Conservation (phyloP, 64 coral and sea anemone genomes). For the Actinia equina region DNA sequence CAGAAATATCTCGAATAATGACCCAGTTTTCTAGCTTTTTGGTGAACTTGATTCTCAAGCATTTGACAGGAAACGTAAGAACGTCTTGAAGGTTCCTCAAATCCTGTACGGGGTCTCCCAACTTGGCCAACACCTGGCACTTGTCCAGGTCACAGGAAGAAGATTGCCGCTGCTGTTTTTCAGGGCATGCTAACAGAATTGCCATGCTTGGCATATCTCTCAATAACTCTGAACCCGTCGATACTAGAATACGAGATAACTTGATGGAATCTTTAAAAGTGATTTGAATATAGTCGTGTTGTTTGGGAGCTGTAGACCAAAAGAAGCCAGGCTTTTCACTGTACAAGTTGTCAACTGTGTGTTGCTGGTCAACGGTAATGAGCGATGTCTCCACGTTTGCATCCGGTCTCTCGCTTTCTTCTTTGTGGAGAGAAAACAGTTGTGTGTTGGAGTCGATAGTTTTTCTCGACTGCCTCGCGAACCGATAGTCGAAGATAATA, state of each 20-base stretch:
- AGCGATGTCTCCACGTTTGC: background rate
- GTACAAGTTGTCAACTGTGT: slow-evolving; percentile 36
- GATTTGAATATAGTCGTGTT: slow-evolving; percentile 13
- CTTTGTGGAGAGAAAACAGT: background rate
- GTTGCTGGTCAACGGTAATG: background rate
- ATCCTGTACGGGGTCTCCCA: slow-evolving; percentile 42
- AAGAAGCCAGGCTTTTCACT: slow-evolving; percentile 7
- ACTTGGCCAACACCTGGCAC: background rate
- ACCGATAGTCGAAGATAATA: background rate
- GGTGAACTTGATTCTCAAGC: slow-evolving; percentile 29
- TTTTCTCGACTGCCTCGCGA: background rate
- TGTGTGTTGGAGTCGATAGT: background rate
- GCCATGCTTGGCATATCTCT: background rate
- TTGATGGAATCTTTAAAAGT: slow-evolving; percentile 6
- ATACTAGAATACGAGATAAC: slow-evolving; percentile 11
- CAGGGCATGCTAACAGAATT: slow-evolving; percentile 5
- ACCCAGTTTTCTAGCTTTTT: slow-evolving; percentile 29
- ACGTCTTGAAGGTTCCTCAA: background rate
- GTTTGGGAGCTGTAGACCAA: slow-evolving; percentile 26
- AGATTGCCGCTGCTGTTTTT: background rate
- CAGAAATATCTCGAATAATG: slow-evolving; percentile 46
- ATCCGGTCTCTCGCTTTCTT: background rate
- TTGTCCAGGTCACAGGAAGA: background rate
- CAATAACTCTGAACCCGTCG: slow-evolving; percentile 18
- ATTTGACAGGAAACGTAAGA: slow-evolving; percentile 34